Evolutionary conservation across 2,113 vertebrate genomes (phyloP), one percentile per base, ranked within the genome.

Genomic region (Misgurnus anguillicaudatus): DNA sequence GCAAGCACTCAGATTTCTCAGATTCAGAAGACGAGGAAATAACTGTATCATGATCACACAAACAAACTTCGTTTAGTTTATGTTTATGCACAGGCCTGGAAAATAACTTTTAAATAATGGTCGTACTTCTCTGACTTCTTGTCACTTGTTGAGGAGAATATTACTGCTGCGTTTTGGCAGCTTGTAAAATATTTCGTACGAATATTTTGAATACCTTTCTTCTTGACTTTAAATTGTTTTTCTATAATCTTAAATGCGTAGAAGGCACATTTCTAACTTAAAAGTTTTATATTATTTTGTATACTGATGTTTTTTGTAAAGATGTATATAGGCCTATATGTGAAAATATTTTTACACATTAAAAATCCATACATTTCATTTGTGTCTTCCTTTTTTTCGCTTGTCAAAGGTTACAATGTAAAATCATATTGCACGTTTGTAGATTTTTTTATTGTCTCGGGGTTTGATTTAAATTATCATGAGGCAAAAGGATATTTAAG

Each of bases 1-100:
- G 94, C 85, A 98, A 97, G 91, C 94, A 94, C 81, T 97, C 95
- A 38, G 95, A 96, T 86, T 94, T 93, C 82, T 95, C 95, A 4
- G 96, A 96, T 86, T 95, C 96, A 0, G 95, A 97, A 58, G 91
- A 95, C 2, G 95, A 95, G 68, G 96, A 98, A 83, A 98, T 98
- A 88, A 97, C 93, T 0, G 96, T 98, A 60, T 98, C 95, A 9
- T 98, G 86, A 80, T 79, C 73, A 88, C 84, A 85, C 83, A 89
- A 79, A 82, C 6, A 53, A 9, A 64, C 45, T 75, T 0, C 45
- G 51, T 21, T 1, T 41, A 6, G n/a, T 1, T 41, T 42, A 38
- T 39, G 48, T 38, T 39, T 55, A 55, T 57, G 53, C 9, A 21
- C 38, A 73, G 55, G 66, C 69, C 51, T 45, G 51, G 4, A 51